Evolutionary conservation across 1,140 invertebrate species (phyloP), one percentile per base, ranked within the genome.

Genomic region (Drosophila obscura): DNA sequence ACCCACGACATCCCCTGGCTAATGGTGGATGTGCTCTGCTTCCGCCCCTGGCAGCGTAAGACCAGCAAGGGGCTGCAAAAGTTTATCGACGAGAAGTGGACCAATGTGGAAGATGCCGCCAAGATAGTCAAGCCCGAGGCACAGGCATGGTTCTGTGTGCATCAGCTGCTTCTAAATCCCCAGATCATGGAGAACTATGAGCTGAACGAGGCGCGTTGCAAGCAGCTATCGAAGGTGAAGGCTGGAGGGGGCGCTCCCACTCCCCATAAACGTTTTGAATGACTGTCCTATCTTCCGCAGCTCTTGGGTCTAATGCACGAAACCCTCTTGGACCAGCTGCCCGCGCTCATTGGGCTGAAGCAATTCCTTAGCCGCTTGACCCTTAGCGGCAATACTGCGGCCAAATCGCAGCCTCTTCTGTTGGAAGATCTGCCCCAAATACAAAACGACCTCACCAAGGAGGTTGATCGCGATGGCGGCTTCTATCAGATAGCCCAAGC

Each of bases 1-100:
- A 94, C 93, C 1, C 94, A 96, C 63, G 96, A 97, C 82, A 92
- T 96, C 39, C 96, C 96, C 0, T 94, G 96, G 69, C 91, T 97
- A 16, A 92, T 97, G 31, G 93, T 92, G 19, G 94, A 96, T 80
- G 88, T 97, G 5, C 92, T 97, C 24, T 91, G 94, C 74, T 91
- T 92, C 35, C 93, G 94, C 67, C 96, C 96, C 0, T 97, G 96
- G 96, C 93, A 92, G 49, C 94, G 93, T 74, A 83, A 91, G n/a
- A 93, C 93, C 50, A 84, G 93, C 58, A 92, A 93, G 67, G 93
- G 94, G 69, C 28, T 93, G n/a, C 78, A 93, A 66, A 92, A 92
- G 41, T 94, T 92, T 73, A 93, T 92, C 26, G 93, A 94, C 55
- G 94, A 94, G 45, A 94, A 94, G 64, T 96, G 96, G 96, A 93